These are phyloP conservation scores for Drosophila orena DNA, from an alignment of 1,140 invertebrate genomes.

Conservation along the genomic window DNA sequence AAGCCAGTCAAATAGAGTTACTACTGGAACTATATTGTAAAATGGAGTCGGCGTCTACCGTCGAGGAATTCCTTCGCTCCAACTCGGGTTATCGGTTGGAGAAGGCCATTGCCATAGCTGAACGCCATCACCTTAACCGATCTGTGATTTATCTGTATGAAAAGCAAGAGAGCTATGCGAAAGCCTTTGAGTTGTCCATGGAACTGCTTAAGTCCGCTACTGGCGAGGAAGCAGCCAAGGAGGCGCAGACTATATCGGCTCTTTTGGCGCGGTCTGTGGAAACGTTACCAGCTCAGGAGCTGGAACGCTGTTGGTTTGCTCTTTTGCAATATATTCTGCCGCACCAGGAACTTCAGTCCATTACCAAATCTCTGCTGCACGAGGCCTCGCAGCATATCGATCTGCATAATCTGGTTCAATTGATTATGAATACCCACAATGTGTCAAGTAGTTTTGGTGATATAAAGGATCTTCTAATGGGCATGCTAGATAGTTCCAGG, in stretches of 20 bases:
- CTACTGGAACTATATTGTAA: conserved; percentile 90
- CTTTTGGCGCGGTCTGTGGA: conserved; percentile 84
- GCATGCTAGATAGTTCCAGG: conserved; percentile 85
- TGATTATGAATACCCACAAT: conserved; percentile 84
- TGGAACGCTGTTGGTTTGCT: conserved; percentile 85
- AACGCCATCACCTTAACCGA: conserved; percentile 79
- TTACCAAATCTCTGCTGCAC: conserved; percentile 85
- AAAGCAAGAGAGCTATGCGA: conserved; percentile 84
- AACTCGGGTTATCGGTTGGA: conserved; percentile 74
- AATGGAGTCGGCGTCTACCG: conserved; percentile 84
- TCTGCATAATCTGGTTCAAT: conserved; percentile 85
- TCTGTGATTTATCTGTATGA: conserved; percentile 85
- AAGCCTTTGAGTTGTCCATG: conserved; percentile 85
- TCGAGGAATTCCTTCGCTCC: conserved; percentile 71
- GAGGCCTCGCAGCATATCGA: conserved; percentile 86
- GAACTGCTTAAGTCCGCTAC: conserved; percentile 61
- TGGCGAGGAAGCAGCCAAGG: conserved; percentile 32
- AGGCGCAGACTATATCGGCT: conserved; percentile 66
- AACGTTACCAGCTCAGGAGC: conserved; percentile 74
- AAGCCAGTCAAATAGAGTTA: conserved; percentile 86
- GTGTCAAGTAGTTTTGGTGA: conserved; percentile 85
- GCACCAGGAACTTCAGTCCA: conserved; percentile 66
- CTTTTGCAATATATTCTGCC: conserved; percentile 83
- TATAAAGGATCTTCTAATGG: conserved; percentile 85
- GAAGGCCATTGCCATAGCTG: conserved; percentile 84